These are phyloP conservation scores for Pseudomyrmex sp. DNA, from an alignment of 1,140 invertebrate species.

Conservation along the genomic window DNA sequence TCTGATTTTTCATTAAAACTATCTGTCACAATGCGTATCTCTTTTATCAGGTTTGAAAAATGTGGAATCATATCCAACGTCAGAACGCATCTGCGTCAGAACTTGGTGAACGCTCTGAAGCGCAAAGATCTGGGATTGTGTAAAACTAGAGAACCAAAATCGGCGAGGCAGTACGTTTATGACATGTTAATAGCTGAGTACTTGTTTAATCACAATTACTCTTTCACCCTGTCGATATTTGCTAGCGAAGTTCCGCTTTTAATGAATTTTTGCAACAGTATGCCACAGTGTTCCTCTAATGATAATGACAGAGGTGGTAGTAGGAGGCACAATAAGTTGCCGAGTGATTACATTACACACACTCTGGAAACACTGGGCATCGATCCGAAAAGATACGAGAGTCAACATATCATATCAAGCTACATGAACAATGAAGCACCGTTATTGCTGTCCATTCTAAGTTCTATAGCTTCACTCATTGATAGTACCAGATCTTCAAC, in stretches of 20 bases:
- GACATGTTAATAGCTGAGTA: conserved; percentile 84
- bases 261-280: conserved; percentile 79
- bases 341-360: conserved; percentile 81
- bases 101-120: conserved; percentile 82
- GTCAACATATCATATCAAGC: conserved; percentile 77
- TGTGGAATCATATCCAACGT: conserved; percentile 83
- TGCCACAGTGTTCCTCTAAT: conserved; percentile 56
- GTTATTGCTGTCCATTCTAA: conserved; percentile 80
- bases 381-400: conserved; percentile 72
- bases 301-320: conserved; percentile 13
- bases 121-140: conserved; percentile 76
- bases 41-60: conserved; percentile 80
- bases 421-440: conserved; percentile 77
- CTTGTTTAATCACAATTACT: conserved; percentile 82
- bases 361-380: conserved; percentile 82
- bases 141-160: conserved; percentile 71
- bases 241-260: conserved; percentile 83
- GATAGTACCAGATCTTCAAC: conserved; percentile 32
- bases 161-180: conserved; percentile 83
- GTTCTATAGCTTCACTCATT: conserved; percentile 71
- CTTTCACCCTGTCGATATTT: conserved; percentile 82
- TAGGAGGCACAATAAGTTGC: conserved; percentile 74
- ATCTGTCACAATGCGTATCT: conserved; percentile 30
- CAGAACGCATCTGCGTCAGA: conserved; percentile 82
- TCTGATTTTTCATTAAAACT: conserved; percentile 26